Conservation (phyloP, 2,797 vertebrate species). For the Gymnothorax javanicus region DNA sequence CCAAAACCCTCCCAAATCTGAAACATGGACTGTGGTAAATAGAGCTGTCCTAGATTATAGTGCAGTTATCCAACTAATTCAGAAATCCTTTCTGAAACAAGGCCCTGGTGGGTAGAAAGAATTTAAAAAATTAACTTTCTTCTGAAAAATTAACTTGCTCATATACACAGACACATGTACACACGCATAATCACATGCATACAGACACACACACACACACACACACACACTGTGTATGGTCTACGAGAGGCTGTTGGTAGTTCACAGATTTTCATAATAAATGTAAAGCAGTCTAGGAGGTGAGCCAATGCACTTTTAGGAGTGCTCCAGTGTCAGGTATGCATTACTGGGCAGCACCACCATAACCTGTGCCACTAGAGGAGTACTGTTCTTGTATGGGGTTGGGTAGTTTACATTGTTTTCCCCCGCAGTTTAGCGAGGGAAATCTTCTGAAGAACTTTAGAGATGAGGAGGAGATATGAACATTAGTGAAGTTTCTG, state of each 20-base stretch:
- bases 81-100: no score
- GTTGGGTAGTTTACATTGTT: neutral
- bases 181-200: neutral
- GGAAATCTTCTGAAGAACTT: neutral
- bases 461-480: no score
- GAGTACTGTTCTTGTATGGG: neutral
- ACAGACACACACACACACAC: slow-evolving; percentile 39
- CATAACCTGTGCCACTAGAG: neutral
- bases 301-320: neutral
- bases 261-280: slow-evolving; percentile 75
- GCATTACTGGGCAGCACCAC: neutral
- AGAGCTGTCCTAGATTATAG: no score
- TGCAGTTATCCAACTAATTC: no score
- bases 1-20: no score
- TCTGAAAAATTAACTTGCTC: no score
- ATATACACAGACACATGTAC: slow-evolving; percentile 33
- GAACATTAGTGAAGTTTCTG: no score
- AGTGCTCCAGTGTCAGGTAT: neutral
- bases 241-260: slow-evolving; percentile 64
- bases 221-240: slow-evolving; percentile 36
- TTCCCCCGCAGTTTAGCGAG: neutral
- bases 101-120: no score
- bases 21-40: no score
- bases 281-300: slow-evolving; percentile 57
- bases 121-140: no score